Conservation (phyloP, 2,888 invertebrate species). For the Gastrophysa polygoni region DNA sequence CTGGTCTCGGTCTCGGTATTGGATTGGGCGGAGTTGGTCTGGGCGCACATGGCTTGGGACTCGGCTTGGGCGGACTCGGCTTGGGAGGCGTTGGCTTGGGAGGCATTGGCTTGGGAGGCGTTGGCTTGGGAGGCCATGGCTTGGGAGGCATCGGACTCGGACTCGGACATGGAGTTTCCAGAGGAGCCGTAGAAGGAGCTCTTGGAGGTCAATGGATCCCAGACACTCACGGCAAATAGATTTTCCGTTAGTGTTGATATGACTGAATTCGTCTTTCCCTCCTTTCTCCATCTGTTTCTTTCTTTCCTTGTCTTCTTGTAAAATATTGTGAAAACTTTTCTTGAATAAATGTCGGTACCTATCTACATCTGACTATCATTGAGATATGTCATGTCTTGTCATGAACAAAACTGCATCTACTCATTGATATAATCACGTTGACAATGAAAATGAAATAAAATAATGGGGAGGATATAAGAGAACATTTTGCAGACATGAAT, state of each 20-base stretch:
- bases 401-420: too few relatives aligned
- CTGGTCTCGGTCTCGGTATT: constrained; percentile 1
- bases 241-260: constrained; percentile 20
- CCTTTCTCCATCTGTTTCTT: neutral
- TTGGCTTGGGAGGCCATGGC: constrained; percentile 26
- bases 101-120: constrained; percentile 16
- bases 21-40: constrained; percentile 2
- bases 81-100: constrained; percentile 22
- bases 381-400: too few relatives aligned
- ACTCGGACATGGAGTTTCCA: constrained; percentile 24
- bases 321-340: neutral
- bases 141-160: constrained; percentile 22
- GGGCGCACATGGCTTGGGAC: constrained; percentile 14
- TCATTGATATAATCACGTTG: too few relatives aligned
- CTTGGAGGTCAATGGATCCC: constrained; percentile 48
- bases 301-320: neutral
- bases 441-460: too few relatives aligned
- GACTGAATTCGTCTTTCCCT: constrained; percentile 15
- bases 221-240: constrained; percentile 33
- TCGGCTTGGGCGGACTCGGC: constrained; percentile 15
- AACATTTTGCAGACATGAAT: too few relatives aligned
- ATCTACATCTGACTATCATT: neutral
- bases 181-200: constrained; percentile 35
- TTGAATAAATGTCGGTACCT: neutral
- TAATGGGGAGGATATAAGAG: too few relatives aligned